Base-by-base conservation (phyloP, 2,888 invertebrate species). In the Athalia circularis region DNA sequence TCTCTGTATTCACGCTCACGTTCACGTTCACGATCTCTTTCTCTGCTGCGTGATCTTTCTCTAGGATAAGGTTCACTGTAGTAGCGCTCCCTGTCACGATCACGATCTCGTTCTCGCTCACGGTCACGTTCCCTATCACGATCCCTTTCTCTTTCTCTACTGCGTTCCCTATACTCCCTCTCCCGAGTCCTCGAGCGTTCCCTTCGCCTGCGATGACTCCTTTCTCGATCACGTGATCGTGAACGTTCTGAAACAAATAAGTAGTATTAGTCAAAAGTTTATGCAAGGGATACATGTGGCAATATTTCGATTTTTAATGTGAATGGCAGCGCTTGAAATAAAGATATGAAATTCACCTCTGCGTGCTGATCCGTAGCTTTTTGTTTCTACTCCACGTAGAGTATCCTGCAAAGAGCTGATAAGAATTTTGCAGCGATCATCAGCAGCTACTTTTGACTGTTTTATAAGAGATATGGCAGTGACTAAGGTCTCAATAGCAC, bases 391-490 rank as follows among this genome's bases (percentile, higher is more conserved):
- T 70, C 99, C 99, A 90, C 98, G 96, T 61, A 99, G 92, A 1
- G 99, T 99, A 89, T 99, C 99, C 91, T 98, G 97, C 3, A 99
- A 93, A 0, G 98, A 98, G 85, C 97, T 98, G 83, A 99, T 98
- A 78, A 99, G 92, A 85, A 99, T 99, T 92, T 99, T 98, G 92
- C 99, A 99, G 62, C 99, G 94, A 89, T 99, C 99, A 91, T 99
- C 99, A 85, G 95, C 95, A 0, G 98, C 96, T 65, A 98, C 94
- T 92, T 98, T 97, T 78, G 99, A 99, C 92, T 99, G 99, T 90
- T 99, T 99, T 84, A 99, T 99, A 79, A 99, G 93, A 7, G 99
- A 98, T 86, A 99, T 99, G 6, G 99, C 99, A 0, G 99, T 99
- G 79, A 99, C 98, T 82, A 99, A 93, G 3, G 99, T 99, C 92